Evolutionary conservation across 2,797 vertebrate genomes (phyloP), one percentile per base, ranked within the genome.

Genomic region (Microhierax caerulescens): DNA sequence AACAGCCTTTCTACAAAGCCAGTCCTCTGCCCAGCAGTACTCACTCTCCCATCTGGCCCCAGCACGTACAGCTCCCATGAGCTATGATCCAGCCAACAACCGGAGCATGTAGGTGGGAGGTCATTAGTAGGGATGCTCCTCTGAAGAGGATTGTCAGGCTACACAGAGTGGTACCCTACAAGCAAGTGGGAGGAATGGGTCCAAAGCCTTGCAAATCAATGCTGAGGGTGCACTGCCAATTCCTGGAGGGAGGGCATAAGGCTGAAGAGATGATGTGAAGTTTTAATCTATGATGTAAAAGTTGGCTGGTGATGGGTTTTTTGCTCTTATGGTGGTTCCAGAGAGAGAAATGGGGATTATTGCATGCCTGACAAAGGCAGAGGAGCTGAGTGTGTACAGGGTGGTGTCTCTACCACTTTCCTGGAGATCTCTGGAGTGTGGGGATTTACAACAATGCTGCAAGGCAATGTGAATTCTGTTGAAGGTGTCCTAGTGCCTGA

Each of bases 301-400:
- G 3, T 18, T 77, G n/a, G 3, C 13, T 4, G 2, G 27, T 0
- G 2, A 13, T 19, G 10, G 2, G 25, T 9, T 2, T 23, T 34
- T 77, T 53, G 25, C 8, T 69, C 53, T 77, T 77, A 34, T 32
- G 2, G 19, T 60, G 11, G 2, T 48, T 75, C 37, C 21, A 25
- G 24, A 9, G 13, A 23, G 32, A 78, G 12, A 63, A 72, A 43
- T 25, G 2, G 13, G 12, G 45, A 50, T 64, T 77, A 36, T 19
- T 30, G 7, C 23, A 23, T 6, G 11, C 34, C 15, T 34, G 43
- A 50, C 25, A 76, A n/a, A 68, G 36, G 19, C 39, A 47, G 21
- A 77, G 19, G 36, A 70, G 4, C 11, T 30, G 57, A 47, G 5
- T 13, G 13, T 57, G 34, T 30, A 14, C 23, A 25, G 32, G 10